Evolutionary conservation across 2,113 vertebrate genomes (phyloP).

Genomic region (Ariopsis seemanni): DNA sequence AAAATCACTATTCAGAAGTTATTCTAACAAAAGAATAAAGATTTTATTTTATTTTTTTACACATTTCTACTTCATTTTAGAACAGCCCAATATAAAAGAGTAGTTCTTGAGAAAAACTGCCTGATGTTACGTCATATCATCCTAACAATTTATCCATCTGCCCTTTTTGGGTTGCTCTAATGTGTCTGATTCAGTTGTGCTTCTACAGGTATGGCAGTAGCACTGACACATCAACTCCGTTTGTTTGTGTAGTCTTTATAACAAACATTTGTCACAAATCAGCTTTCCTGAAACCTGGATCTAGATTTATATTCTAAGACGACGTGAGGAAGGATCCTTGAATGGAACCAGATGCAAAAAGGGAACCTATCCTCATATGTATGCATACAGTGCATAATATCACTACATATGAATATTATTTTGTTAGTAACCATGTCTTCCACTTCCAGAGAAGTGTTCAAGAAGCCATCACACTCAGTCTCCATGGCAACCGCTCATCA

Average conservation of each 20-base stretch:
- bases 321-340: background rate
- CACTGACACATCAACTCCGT: background rate
- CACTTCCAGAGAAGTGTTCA: background rate
- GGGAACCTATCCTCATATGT: background rate
- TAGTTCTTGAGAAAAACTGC: background rate
- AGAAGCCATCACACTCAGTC: constrained; percentile 42
- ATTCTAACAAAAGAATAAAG: too few species aligned
- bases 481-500: constrained; percentile 56
- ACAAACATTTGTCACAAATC: background rate
- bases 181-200: background rate
- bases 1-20: too few species aligned
- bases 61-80: too few species aligned
- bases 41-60: too few species aligned
- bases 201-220: background rate
- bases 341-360: background rate
- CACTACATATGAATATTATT: background rate
- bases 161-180: background rate
- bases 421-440: background rate
- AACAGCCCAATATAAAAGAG: background rate
- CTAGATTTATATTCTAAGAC: background rate
- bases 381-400: background rate
- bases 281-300: background rate
- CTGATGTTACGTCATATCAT: background rate
- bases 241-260: background rate
- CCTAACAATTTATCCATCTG: background rate